Evolutionary conservation across 2,888 invertebrate species (phyloP).

Genomic region (Fissipunctia ypsillon): DNA sequence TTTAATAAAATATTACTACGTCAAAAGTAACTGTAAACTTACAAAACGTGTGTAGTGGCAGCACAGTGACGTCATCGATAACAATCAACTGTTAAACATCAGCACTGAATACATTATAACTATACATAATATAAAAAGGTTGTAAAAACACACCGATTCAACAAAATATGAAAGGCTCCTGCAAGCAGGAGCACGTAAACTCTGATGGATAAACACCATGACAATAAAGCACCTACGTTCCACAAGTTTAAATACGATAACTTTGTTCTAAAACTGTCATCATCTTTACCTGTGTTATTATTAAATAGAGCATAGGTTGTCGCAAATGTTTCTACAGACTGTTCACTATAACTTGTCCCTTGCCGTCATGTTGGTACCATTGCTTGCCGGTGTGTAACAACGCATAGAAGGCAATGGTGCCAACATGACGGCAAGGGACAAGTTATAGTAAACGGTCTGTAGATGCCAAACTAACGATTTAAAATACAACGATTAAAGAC

Average conservation of each 20-base stretch:
- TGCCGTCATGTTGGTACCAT: too few relatives aligned
- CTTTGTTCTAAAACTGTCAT: background rate
- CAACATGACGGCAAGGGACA: too few relatives aligned
- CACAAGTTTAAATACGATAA: background rate
- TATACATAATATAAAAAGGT: background rate
- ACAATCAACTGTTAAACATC: conserved; percentile 34
- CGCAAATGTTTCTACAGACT: too few relatives aligned
- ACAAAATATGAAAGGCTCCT: conserved; percentile 9
- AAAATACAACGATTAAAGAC: background rate
- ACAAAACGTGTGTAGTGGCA: conserved; percentile 41
- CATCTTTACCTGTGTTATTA: background rate
- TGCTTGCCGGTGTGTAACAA: too few relatives aligned
- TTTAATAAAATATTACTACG: background rate
- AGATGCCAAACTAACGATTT: background rate
- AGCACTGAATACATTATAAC: conserved; percentile 16
- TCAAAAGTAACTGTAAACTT: conserved; percentile 34
- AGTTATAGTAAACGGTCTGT: too few relatives aligned
- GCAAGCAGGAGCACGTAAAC: too few relatives aligned
- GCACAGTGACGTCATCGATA: conserved; percentile 39
- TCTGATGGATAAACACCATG: background rate
- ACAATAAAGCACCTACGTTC: background rate
- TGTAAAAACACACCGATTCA: background rate
- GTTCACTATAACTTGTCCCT: too few relatives aligned
- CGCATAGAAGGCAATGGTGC: too few relatives aligned
- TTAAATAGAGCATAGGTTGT: background rate